Base-by-base conservation (phyloP, 2,888 invertebrate species). In the Pachliopta kotzebuea region DNA sequence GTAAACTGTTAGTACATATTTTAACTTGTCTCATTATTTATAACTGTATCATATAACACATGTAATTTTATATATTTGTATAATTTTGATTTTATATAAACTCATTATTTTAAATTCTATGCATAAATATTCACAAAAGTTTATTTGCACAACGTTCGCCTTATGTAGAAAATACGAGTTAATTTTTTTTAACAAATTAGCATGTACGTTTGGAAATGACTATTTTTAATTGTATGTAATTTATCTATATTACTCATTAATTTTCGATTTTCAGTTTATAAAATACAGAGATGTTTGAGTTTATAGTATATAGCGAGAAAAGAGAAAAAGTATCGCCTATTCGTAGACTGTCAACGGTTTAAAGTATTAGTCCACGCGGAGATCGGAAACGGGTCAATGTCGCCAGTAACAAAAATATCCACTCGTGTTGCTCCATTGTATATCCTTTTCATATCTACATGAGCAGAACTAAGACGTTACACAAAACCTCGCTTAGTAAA, bases 391-490 rank as follows among this genome's bases (percentile, higher is more conserved):
- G 66, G 76, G 77, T 77, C 78, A 79, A 70, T 77, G 77, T 77
- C 76, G 74, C 56, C 65, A 69, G 62, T 76, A 74, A 76, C 74
- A 78, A 74, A 77, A 76, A 78, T 76, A 74, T 73, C 71, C 67
- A 70, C 71, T 70, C 65, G 71, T 72, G 69, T 67, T 69, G 70
- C 70, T 74, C 72, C 69, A 74, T 71, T 69, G 68, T 62, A 53
- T 72, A 72, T 70, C 72, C 73, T 76, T 78, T 77, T 75, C 74
- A 72, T 74, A 70, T 76, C 66, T 68, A 71, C 69, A 71, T 70
- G 72, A 64, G 74, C 73, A 73, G 71, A 76, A 77, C 71, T 74
- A 68, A 77, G 69, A 70, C 69, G 74, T 75, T 72, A 69, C 67
- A 69, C 69, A 58, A 65, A 62, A 63, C 68, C 59, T 69, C 63